phyloP scores from a whole-genome alignment of 2,113 vertebrate genomes.

The Callithrix jacchus region DNA sequence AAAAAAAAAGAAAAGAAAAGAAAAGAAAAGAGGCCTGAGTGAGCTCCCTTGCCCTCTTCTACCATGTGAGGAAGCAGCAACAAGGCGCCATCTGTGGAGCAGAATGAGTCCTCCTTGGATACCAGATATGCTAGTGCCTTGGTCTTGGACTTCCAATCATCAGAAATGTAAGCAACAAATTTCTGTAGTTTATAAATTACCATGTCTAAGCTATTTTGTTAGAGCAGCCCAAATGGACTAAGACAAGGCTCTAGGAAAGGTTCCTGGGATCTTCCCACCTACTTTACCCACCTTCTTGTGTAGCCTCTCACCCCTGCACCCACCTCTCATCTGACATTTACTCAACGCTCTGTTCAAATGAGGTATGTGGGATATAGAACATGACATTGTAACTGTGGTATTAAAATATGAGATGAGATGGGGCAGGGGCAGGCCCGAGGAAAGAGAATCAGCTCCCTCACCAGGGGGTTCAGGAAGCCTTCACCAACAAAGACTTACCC shows the following conservation, averaged over 20 bases:
- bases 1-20: no score
- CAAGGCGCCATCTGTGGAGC: neutral
- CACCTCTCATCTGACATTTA: neutral
- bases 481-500: neutral
- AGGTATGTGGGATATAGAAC: neutral
- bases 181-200: neutral
- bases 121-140: neutral
- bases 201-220: neutral
- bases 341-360: neutral
- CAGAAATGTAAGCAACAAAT: neutral
- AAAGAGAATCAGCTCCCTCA: neutral
- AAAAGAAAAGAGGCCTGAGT: neutral
- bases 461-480: neutral
- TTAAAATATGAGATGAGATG: neutral
- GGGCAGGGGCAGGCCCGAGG: neutral
- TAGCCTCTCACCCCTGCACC: neutral
- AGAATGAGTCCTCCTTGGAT: neutral
- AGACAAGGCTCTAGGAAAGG: neutral
- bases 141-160: neutral
- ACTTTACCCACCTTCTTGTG: neutral
- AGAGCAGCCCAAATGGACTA: neutral
- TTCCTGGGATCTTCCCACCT: neutral
- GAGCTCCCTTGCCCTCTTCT: neutral
- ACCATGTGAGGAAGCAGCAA: neutral
- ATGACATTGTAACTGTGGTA: neutral